Evolutionary conservation across 2,888 invertebrate species (phyloP).

Genomic region (Scaptomyza tumidula): DNA sequence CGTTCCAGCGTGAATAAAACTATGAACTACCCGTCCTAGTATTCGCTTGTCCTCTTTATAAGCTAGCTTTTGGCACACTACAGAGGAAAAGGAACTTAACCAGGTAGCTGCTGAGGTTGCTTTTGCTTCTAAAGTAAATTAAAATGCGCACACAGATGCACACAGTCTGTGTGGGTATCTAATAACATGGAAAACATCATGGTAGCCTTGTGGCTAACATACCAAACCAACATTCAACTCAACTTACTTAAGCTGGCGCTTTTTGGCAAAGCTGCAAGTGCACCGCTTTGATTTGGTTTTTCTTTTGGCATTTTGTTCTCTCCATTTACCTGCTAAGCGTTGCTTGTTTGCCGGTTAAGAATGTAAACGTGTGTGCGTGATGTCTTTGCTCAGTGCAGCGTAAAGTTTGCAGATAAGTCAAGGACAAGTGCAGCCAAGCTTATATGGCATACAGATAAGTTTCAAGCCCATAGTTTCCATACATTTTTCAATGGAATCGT

Average conservation of each 20-base stretch:
- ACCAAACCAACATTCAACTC: conserved; percentile 41
- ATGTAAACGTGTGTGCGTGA: conserved; percentile 14
- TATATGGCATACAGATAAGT: conserved; percentile 35
- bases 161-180: conserved; percentile 42
- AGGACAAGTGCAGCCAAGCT: conserved; percentile 52
- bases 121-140: conserved; percentile 52
- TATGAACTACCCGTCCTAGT: conserved; percentile 19
- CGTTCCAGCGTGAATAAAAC: conserved; percentile 27
- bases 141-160: conserved; percentile 29
- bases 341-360: conserved; percentile 54
- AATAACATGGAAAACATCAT: conserved; percentile 46
- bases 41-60: conserved; percentile 38
- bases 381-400: conserved; percentile 62
- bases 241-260: conserved; percentile 19
- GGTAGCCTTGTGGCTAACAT: conserved; percentile 5
- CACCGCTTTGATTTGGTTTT: conserved; percentile 51
- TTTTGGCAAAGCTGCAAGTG: conserved; percentile 20
- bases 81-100: conserved; percentile 7
- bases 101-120: conserved; percentile 5
- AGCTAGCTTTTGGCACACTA: conserved; percentile 16
- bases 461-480: conserved; percentile 7
- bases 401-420: conserved; percentile 65
- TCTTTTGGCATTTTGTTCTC: conserved; percentile 17
- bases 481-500: background rate
- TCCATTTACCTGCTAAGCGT: conserved; percentile 40